Evolutionary conservation across 2,888 invertebrate species (phyloP).

Genomic region (Hirtodrosophila alboralis): DNA sequence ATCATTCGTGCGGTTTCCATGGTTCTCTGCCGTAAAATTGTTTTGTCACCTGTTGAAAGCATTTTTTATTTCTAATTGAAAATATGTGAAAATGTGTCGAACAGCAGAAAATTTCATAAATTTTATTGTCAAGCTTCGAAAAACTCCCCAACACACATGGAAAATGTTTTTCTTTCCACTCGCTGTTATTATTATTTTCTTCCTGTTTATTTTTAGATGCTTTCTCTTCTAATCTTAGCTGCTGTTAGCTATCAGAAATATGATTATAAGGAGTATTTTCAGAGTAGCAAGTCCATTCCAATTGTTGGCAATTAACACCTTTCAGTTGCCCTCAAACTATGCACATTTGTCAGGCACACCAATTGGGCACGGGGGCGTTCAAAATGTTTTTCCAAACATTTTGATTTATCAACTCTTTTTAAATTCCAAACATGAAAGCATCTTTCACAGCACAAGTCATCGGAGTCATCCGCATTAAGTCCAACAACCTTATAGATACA

Average conservation of each 20-base stretch:
- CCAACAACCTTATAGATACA: constrained; percentile 57
- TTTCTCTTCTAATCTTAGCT: background rate
- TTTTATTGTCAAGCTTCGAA: constrained; percentile 32
- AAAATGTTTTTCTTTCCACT: constrained; percentile 15
- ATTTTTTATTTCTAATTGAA: constrained; percentile 71
- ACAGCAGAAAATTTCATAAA: constrained; percentile 60
- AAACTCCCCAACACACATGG: constrained; percentile 1
- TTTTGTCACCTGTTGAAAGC: constrained; percentile 80
- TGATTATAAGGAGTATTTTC: constrained; percentile 39
- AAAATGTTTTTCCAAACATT: constrained; percentile 55
- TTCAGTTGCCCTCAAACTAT: constrained; percentile 28
- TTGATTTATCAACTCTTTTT: constrained; percentile 81
- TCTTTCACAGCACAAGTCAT: constrained; percentile 61
- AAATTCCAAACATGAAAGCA: constrained; percentile 72
- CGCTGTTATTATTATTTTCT: constrained; percentile 15
- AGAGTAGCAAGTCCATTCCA: constrained; percentile 38
- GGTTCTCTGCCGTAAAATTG: constrained; percentile 60
- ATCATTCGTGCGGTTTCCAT: constrained; percentile 42
- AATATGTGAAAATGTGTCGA: constrained; percentile 24
- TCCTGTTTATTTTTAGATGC: constrained; percentile 20
- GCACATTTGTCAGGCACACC: constrained; percentile 63
- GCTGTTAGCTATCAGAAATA: constrained; percentile 32
- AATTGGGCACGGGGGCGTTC: constrained; percentile 38
- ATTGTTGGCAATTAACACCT: constrained; percentile 73
- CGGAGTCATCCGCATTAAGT: constrained; percentile 71